Evolutionary conservation across 2,113 vertebrate species (phyloP).

Genomic region (Camelus dromedarius): DNA sequence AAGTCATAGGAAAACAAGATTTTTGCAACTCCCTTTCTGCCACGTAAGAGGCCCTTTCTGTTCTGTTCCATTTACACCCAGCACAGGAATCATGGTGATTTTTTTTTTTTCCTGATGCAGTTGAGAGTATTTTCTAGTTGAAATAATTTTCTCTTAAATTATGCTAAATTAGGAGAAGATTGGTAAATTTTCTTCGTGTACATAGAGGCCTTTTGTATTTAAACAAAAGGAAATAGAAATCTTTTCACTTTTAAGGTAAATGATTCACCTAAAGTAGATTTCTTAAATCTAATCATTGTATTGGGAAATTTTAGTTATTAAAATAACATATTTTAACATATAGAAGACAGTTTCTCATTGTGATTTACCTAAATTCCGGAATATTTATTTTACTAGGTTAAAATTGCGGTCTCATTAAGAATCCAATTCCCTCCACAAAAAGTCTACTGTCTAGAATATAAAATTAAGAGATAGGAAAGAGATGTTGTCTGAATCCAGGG

Average conservation of each 20-base stretch:
- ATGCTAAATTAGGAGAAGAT: neutral
- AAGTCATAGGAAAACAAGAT: neutral
- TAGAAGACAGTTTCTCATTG: neutral
- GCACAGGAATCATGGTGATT: neutral
- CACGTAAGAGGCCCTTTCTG: neutral
- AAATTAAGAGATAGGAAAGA: neutral
- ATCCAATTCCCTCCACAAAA: neutral
- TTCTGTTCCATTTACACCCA: neutral
- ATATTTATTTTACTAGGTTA: neutral
- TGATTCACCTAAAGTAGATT: neutral
- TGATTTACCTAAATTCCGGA: neutral
- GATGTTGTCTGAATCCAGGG: neutral
- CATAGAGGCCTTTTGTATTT: neutral
- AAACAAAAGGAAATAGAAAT: neutral
- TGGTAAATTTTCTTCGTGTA: neutral
- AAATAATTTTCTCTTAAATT: slow-evolving; percentile 18
- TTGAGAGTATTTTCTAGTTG: neutral
- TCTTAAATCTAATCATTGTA: neutral
- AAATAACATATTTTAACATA: neutral
- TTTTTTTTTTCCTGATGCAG: neutral
- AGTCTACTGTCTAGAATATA: neutral
- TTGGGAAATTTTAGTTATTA: neutral
- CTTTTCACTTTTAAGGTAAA: slow-evolving; percentile 21
- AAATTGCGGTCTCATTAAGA: neutral
- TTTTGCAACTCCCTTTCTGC: neutral